These are phyloP conservation scores for Psylliodes chrysocephalus DNA, from an alignment of 2,888 invertebrate genomes.

Conservation along the genomic window DNA sequence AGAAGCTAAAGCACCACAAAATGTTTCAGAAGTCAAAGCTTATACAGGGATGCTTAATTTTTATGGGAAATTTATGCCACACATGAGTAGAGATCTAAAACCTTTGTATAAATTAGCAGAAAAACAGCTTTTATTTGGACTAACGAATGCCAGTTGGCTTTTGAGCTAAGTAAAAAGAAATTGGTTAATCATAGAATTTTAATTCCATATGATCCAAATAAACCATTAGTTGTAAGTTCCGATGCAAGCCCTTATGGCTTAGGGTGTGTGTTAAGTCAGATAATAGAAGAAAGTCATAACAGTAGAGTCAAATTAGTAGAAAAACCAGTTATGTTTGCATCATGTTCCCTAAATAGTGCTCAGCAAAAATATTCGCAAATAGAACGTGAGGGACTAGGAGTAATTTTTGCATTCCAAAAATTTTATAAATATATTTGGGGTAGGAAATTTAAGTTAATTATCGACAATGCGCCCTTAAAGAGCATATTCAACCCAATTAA, in stretches of 20 bases:
- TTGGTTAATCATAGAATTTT: no score
- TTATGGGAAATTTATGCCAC: slow-evolving; percentile 11
- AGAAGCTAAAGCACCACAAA: slow-evolving; percentile 5
- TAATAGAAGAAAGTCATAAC: slow-evolving; percentile 1
- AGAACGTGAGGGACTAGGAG: slow-evolving; percentile 16
- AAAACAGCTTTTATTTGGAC: slow-evolving; percentile 11
- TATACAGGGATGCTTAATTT: slow-evolving; percentile 19
- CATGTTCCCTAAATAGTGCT: slow-evolving; percentile 3
- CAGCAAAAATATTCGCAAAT: slow-evolving; percentile 19
- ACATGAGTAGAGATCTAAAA: slow-evolving; percentile 14
- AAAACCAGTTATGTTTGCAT: slow-evolving; percentile 19
- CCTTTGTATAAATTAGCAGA: slow-evolving; percentile 8
- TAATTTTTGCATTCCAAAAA: slow-evolving; percentile 17
- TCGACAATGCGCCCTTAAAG: slow-evolving; percentile 14
- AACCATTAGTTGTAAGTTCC: slow-evolving; percentile 7
- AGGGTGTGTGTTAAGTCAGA: slow-evolving; percentile 12
- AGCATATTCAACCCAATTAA: slow-evolving; percentile 18
- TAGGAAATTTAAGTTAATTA: slow-evolving; percentile 13
- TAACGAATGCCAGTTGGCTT: not conserved
- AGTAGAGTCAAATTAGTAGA: not conserved
- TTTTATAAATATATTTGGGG: slow-evolving; percentile 23
- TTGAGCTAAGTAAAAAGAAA: slow-evolving; percentile 5
- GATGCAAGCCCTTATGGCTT: no score
- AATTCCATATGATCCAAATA: slow-evolving; percentile 12
- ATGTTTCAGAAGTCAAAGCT: not conserved